Base-by-base conservation (phyloP, 2,797 vertebrate genomes). In the Ambastaia sidthimunki region DNA sequence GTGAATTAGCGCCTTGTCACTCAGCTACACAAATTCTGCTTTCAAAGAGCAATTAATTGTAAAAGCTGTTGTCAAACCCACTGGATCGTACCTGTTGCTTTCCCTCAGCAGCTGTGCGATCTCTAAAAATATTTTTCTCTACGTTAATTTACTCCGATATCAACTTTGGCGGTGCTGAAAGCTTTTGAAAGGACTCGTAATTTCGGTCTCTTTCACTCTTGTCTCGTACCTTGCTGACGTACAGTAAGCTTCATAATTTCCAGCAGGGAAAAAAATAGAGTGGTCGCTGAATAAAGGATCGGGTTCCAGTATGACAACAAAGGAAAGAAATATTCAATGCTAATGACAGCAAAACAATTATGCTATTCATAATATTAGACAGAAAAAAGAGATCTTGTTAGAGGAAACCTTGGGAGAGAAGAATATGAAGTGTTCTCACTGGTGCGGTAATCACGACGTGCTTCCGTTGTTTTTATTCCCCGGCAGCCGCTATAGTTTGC, bases 1-100 rank as follows among this genome's bases (percentile, higher is more conserved):
- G 94, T 96, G 95, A 96, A 97, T 97, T 96, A 96, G 94, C 95
- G 92, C 95, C 94, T 95, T 96, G 96, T 96, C 96, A 95, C 91
- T 96, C 94, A 89, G 90, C 90, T 93, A 93, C 87, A 88, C 94
- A 95, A 95, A 95, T 94, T 94, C 95, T 94, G 93, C 92, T 95
- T 96, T 94, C 94, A 92, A 93, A 94, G 93, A 89, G 93, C 94
- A 96, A 96, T 96, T 96, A 95, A 94, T 94, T 94, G 93, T 96
- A 95, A 96, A 96, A 95, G 95, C 95, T 91, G 93, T 93, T 96
- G 95, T 97, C 95, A 94, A 95, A 89, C 92, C 62, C 92, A 92
- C 90, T 93, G 93, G 94, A 93, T 70, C 83, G 83, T 93, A 96
- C 95, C 95, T 96, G 96, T 96, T 94, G 94, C 92, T 92, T 91